A percentile compares a stretch with the other conserved stretches of the same genome.
These are phyloP conservation scores for Acleris cristana DNA, from an alignment of 2,888 invertebrate genomes.

Conservation along the genomic window DNA sequence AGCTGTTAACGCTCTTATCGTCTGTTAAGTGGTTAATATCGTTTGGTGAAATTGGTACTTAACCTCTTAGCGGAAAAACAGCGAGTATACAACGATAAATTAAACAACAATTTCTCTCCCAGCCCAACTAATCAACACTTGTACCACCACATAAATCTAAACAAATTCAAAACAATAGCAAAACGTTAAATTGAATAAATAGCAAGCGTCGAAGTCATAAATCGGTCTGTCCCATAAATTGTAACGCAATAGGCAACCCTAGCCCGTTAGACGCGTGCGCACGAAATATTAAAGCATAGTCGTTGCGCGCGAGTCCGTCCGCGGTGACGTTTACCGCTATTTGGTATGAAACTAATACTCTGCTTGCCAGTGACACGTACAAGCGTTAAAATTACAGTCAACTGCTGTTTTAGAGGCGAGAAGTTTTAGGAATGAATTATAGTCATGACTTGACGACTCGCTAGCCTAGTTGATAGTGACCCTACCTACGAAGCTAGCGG, in stretches of 20 bases:
- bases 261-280: constrained; percentile 40
- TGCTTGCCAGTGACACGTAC: too few relatives aligned
- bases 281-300: constrained; percentile 24
- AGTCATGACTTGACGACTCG: too few relatives aligned
- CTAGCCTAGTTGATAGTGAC: too few relatives aligned
- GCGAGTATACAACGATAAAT: too few relatives aligned
- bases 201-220: constrained; percentile 43
- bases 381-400: background rate
- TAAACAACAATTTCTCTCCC: too few relatives aligned
- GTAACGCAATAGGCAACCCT: constrained; percentile 54
- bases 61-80: too few relatives aligned
- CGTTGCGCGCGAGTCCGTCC: background rate
- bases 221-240: constrained; percentile 59
- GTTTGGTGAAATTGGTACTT: too few relatives aligned
- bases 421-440: background rate
- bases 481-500: too few relatives aligned
- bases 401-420: background rate
- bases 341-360: background rate
- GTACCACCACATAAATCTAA: constrained; percentile 4
- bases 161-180: constrained; percentile 36
- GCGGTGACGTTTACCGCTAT: constrained; percentile 3
- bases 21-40: too few relatives aligned
- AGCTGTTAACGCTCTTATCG: too few relatives aligned
- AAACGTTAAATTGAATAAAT: constrained; percentile 39
- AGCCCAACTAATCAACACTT: constrained; percentile 1